Conservation (phyloP, 1,140 invertebrate genomes). For the Himalopsyche phryganea region DNA sequence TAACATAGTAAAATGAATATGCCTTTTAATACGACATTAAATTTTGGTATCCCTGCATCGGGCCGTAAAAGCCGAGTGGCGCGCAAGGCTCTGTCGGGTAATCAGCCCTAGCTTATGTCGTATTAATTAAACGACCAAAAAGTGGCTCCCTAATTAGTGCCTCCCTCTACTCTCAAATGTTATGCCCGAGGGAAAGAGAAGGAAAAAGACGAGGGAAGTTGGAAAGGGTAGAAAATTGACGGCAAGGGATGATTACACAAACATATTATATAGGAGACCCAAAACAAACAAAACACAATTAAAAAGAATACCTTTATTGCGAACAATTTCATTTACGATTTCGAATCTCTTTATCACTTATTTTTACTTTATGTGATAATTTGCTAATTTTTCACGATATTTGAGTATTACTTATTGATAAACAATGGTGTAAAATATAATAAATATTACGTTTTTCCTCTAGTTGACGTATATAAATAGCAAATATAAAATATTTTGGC, state of each 20-base stretch:
- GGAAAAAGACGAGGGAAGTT: conserved; percentile 11
- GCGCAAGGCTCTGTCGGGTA: conserved; percentile 15
- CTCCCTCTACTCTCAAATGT: conserved; percentile 25
- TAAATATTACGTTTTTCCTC: neutral
- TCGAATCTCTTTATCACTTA: too few species aligned
- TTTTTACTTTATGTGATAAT: too few species aligned
- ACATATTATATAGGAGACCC: neutral
- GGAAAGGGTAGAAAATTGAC: neutral
- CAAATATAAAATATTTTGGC: too few species aligned
- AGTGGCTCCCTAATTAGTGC: conserved; percentile 33
- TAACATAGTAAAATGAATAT: too few species aligned
- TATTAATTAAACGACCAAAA: conserved; percentile 36
- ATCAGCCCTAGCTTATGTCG: conserved; percentile 34
- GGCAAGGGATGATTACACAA: neutral
- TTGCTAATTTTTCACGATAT: too few species aligned
- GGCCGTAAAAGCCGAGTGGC: neutral
- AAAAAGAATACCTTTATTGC: neutral
- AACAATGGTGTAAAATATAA: too few species aligned
- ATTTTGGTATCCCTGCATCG: neutral
- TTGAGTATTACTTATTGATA: too few species aligned
- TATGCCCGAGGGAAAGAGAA: conserved; percentile 20
- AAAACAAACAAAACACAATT: neutral
- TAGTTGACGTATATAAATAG: too few species aligned
- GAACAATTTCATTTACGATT: too few species aligned
- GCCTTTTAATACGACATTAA: neutral